Base-by-base conservation (phyloP, 2,888 invertebrate genomes). In the Drosophila mercatorum region DNA sequence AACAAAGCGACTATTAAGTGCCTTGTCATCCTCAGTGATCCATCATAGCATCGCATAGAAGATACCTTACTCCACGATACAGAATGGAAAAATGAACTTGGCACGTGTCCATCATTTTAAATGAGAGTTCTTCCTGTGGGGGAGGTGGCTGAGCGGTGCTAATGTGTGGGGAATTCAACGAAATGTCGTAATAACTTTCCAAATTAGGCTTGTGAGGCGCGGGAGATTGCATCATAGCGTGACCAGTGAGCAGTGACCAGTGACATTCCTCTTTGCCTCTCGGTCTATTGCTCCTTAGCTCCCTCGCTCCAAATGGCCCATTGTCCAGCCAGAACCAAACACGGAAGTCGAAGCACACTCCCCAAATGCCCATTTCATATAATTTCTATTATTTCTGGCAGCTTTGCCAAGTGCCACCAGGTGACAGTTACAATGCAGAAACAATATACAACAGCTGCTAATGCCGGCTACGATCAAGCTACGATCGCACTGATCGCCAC, bases 321-420 rank as follows among this genome's bases (percentile, higher is more conserved):
- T 84, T 84, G 88, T 85, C 74, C 74, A 43, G 47, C 11, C 56
- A 57, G 46, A 64, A 60, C 83, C 83, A 75, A 84, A 84, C 83
- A 83, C 84, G 84, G 84, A 84, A 88, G 88, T 83, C 76, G 71
- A 74, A 79, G 72, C 76, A 81, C 80, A 84, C 84, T 88, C 86
- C 83, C 86, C 74, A 79, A 84, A 88, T 88, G 83, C 85, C 83
- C 81, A 84, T 84, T 84, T 84, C 79, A 84, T 88, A 84, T 88
- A 88, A 84, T 84, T 84, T 88, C 88, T 85, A 77, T 83, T 88
- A 84, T 88, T 88, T 83, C 77, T 84, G 76, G 83, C 88, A 82
- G 76, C 80, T 78, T 77, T 80, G 85, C 76, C 78, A 85, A 82
- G 85, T 85, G 84, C 83, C 75, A 85, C 83, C 67, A 83, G 88